phyloP scores from a whole-genome alignment of 2,113 vertebrate species.

The Chroicocephalus ridibundus region DNA sequence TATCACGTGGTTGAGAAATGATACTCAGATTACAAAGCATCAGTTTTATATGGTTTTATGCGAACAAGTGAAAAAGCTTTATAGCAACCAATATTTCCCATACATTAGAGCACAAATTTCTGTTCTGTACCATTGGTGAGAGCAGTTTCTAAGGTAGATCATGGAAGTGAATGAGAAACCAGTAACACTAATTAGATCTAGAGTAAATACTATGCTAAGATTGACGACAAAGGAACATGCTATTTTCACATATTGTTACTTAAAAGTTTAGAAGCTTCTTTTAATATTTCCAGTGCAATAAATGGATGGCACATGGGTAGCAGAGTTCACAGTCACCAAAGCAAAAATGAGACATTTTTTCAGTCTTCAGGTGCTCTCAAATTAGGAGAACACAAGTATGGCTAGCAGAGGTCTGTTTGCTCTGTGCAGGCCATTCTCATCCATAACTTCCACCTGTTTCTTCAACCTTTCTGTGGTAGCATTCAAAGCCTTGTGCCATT shows the following conservation, averaged over 20 bases:
- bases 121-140: neutral
- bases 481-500: neutral
- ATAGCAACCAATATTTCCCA: neutral
- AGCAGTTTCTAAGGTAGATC: neutral
- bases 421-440: neutral
- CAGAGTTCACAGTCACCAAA: neutral
- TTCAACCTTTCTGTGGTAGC: neutral
- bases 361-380: neutral
- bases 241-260: neutral
- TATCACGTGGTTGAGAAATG: neutral
- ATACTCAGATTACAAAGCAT: neutral
- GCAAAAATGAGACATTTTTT: neutral
- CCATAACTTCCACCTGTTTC: neutral
- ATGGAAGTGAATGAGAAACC: neutral
- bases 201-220: neutral
- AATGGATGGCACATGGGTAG: neutral
- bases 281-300: neutral
- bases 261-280: neutral
- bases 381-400: neutral
- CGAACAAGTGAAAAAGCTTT: neutral
- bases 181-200: neutral
- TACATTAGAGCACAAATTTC: neutral
- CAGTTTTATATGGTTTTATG: neutral
- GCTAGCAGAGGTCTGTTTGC: neutral
- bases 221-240: neutral